A percentile compares a stretch with the other conserved stretches of the same genome.
Conservation (phyloP, 2,888 invertebrate genomes). For the Lacanobia wlatinum region DNA sequence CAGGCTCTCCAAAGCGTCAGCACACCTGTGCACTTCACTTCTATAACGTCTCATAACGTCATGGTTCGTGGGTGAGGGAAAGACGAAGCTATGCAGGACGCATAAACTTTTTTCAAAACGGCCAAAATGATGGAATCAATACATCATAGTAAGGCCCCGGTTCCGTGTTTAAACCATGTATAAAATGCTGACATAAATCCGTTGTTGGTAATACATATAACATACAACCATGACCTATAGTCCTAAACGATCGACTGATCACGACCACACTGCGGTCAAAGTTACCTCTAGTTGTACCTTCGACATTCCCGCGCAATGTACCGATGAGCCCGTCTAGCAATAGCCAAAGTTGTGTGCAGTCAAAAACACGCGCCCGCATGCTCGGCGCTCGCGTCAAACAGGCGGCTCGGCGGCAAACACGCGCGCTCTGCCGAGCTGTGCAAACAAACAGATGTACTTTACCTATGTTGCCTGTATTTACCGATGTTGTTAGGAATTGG, state of each 20-base stretch:
- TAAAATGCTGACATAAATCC: too few relatives aligned
- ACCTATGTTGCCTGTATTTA: conserved; percentile 25
- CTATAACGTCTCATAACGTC: too few relatives aligned
- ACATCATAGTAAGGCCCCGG: too few relatives aligned
- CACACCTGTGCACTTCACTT: too few relatives aligned
- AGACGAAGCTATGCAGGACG: too few relatives aligned
- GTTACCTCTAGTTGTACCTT: not conserved
- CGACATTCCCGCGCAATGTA: conserved; percentile 3
- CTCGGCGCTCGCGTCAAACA: conserved; percentile 4
- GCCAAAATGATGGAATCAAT: too few relatives aligned
- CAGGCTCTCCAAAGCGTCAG: too few relatives aligned
- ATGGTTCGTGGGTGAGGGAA: too few relatives aligned
- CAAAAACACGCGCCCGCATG: conserved; percentile 56
- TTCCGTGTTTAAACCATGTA: too few relatives aligned
- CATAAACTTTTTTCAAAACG: too few relatives aligned
- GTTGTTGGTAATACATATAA: not conserved
- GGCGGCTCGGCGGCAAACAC: conserved; percentile 18
- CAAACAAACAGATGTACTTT: conserved; percentile 24
- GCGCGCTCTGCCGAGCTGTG: not conserved
- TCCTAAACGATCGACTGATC: not conserved
- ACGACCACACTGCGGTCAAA: not conserved
- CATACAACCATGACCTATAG: not conserved
- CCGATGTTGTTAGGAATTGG: not conserved
- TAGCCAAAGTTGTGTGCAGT: conserved; percentile 24
- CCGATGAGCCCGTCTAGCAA: conserved; percentile 5